phyloP scores from a whole-genome alignment of 2,113 vertebrate genomes.

The Sturnira hondurensis region DNA sequence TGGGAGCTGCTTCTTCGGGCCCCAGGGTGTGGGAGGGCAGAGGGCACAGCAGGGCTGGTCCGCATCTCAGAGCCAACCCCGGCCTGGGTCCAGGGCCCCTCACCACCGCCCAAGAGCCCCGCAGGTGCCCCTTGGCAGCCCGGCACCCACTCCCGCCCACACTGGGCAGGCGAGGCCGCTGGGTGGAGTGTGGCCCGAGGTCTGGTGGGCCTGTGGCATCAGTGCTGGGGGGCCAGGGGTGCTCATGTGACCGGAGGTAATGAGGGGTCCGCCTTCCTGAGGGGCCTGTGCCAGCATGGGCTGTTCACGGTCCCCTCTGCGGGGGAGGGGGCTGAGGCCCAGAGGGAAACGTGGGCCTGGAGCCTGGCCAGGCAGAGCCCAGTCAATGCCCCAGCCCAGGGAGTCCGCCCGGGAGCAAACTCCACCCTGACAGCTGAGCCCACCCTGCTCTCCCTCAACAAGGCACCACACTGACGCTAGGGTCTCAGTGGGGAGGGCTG shows the following conservation, averaged over 20 bases:
- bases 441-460: too few species aligned
- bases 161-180: neutral
- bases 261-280: neutral
- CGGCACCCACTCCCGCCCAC: fast-evolving
- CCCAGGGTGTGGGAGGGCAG: neutral
- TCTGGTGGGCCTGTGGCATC: too few species aligned
- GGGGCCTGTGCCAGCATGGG: neutral
- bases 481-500: neutral
- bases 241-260: neutral
- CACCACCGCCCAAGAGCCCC: neutral
- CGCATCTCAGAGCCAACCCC: neutral
- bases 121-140: neutral
- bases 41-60: neutral
- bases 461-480: neutral
- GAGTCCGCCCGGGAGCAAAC: fast-evolving
- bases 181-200: neutral
- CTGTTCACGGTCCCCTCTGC: neutral
- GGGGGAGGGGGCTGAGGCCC: neutral
- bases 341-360: neutral
- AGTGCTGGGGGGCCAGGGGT: neutral
- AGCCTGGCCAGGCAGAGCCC: neutral
- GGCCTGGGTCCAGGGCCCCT: too few species aligned
- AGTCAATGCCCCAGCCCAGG: fast-evolving
- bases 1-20: neutral
- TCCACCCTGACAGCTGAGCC: fast-evolving